Evolutionary conservation across 2,888 invertebrate genomes (phyloP), one percentile per base, ranked within the genome.

Genomic region (Acleris emargana): DNA sequence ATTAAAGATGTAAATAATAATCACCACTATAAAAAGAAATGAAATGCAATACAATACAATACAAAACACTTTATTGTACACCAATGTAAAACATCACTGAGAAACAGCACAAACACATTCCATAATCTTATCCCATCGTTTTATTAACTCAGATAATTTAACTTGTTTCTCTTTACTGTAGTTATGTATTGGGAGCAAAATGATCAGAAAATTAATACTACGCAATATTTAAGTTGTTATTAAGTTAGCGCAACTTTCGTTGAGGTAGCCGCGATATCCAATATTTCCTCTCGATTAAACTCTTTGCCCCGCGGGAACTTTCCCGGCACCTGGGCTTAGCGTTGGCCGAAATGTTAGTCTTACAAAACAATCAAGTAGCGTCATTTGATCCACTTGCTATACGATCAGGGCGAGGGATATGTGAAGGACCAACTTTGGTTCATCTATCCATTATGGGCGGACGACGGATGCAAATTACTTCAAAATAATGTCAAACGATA

Each of bases 281-380:
- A 59, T 59, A 59, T 43, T 53, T 53, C 22, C 38, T 47, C 52
- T 25, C 18, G 59, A 59, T 64, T 59, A 59, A 59, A 64, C 54
- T 47, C 3, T 32, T 47, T 58, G 43, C 20, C 47, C 38, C 18
- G 3, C 18, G 50, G 43, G 38, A 54, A 59, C 18, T 49, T 64
- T 3, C n/a, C 22, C n/a, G 16, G n/a, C 32, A 22, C 25, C 18
- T 52, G 25, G 18, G 25, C 25, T 17, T 54, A 58, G 22, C 32
- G 16, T 42, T 43, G 47, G 32, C 52, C 47, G 20, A 58, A 42
- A 59, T n/a, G 28, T 54, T 59, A 47, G 58, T 49, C 49, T 45
- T 38, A 42, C 17, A n/a, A 38, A 43, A 51, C 25, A n/a, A 11
- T 49, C 17, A 17, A 49, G 16, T 45, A 45, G 45, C 17, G 5